phyloP scores from a whole-genome alignment of 37 sponge, comb jelly and placozoan genomes.

The Cliona cf. orientalis region DNA sequence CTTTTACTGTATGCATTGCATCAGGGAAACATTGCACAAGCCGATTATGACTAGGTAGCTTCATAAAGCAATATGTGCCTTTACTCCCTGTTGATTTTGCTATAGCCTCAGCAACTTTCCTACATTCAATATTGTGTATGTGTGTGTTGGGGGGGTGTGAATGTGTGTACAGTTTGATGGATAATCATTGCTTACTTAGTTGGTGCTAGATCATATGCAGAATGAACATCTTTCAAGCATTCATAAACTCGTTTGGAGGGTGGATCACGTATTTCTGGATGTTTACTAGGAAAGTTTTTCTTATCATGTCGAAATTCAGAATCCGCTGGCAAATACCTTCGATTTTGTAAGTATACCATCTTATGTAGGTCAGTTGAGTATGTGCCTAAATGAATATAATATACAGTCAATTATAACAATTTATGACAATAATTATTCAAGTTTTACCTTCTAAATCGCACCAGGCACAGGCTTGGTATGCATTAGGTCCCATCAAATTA shows the following conservation, averaged over 20 bases:
- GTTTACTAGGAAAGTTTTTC: too few species aligned
- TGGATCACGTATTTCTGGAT: too few species aligned
- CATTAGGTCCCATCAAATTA: conserved; percentile 12
- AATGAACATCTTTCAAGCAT: background rate
- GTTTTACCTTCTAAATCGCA: conserved; percentile 17
- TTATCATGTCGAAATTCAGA: too few species aligned
- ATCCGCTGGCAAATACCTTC: too few species aligned
- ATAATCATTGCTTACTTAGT: background rate
- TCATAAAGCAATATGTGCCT: conserved; percentile 31
- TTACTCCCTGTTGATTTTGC: conserved; percentile 42
- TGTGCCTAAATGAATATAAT: too few species aligned
- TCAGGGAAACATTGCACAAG: conserved; percentile 13
- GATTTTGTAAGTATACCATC: too few species aligned
- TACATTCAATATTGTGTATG: background rate
- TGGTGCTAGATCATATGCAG: background rate
- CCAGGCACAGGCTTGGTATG: conserved; percentile 13
- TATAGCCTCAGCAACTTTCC: background rate
- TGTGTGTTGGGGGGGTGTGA: background rate
- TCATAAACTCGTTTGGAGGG: background rate
- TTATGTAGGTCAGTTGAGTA: too few species aligned
- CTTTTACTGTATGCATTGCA: background rate
- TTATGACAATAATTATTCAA: background rate
- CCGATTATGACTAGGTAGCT: conserved; percentile 35
- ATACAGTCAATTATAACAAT: too few species aligned
- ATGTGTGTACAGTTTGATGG: background rate